Percentiles rank a stretch among this genome's conserved stretches.
Conservation (phyloP, 2,888 invertebrate species). For the Linyphia triangularis region DNA sequence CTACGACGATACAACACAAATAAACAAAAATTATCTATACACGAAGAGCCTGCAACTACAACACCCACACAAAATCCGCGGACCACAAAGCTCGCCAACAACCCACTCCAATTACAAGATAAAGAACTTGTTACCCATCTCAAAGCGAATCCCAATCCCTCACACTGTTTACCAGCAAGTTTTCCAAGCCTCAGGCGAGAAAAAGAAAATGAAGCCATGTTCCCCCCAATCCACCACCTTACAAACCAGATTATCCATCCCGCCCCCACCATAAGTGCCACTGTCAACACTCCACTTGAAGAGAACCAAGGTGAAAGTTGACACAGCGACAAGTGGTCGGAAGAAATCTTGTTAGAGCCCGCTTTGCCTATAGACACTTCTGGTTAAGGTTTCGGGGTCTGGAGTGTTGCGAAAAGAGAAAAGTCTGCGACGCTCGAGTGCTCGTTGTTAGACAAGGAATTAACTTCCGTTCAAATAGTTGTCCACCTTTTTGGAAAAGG, state of each 20-base stretch:
- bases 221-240: conserved; percentile 3
- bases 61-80: neutral
- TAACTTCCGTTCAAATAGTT: conserved; percentile 53
- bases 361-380: conserved; percentile 50
- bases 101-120: neutral
- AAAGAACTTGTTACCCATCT: neutral
- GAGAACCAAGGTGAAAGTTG: conserved; percentile 56
- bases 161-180: neutral
- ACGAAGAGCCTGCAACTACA: too few relatives aligned
- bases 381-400: conserved; percentile 10
- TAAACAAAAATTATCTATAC: neutral
- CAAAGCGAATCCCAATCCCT: neutral
- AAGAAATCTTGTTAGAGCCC: conserved; percentile 51
- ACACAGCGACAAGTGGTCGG: conserved; percentile 72
- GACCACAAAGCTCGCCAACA: neutral
- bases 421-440: conserved; percentile 15
- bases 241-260: neutral
- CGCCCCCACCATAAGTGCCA: conserved; percentile 48
- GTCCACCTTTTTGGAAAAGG: conserved; percentile 35
- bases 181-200: neutral
- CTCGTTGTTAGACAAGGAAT: conserved; percentile 25
- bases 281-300: conserved; percentile 61
- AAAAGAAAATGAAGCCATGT: neutral
- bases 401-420: conserved; percentile 41
- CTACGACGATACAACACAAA: neutral